Conservation (phyloP, 1,140 invertebrate genomes). For the Eupristina koningsbergeri region DNA sequence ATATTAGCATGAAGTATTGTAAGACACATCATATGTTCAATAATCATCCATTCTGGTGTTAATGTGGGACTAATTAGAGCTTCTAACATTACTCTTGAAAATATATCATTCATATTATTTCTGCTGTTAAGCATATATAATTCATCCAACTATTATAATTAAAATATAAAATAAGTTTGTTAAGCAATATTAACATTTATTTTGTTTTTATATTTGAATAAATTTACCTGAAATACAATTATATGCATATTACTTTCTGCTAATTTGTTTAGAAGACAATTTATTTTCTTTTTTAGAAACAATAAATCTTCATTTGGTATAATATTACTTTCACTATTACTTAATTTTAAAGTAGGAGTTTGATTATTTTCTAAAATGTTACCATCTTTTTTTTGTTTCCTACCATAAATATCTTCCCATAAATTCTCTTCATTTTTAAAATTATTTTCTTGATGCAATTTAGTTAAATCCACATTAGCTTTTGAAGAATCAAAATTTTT, state of each 20-base stretch:
- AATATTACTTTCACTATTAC: slow-evolving; percentile 72
- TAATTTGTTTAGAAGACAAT: slow-evolving; percentile 90
- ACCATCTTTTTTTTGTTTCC: slow-evolving; percentile 85
- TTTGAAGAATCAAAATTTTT: not conserved
- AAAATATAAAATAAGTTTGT: not conserved
- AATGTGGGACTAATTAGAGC: slow-evolving; percentile 77
- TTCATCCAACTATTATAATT: slow-evolving; percentile 42
- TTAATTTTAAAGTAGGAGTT: slow-evolving; percentile 84
- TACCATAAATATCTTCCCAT: slow-evolving; percentile 96
- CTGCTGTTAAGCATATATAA: slow-evolving; percentile 83
- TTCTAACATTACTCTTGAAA: slow-evolving; percentile 81
- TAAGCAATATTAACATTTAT: not conserved
- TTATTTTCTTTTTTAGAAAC: slow-evolving; percentile 84
- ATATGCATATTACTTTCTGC: slow-evolving; percentile 90
- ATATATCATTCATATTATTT: slow-evolving; percentile 86
- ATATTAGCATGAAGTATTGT: slow-evolving; percentile 91
- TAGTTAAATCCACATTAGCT: not conserved
- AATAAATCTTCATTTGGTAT: slow-evolving; percentile 76
- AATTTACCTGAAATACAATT: slow-evolving; percentile 79
- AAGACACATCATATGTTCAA: slow-evolving; percentile 89
- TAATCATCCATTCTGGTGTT: slow-evolving; percentile 85
- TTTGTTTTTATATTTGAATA: not conserved
- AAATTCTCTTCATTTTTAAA: slow-evolving; percentile 56
- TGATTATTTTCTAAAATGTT: slow-evolving; percentile 76
- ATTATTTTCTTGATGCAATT: slow-evolving; percentile 50